Evolutionary conservation across 2,888 invertebrate genomes (phyloP).

Genomic region (Platycheirus rosarum): DNA sequence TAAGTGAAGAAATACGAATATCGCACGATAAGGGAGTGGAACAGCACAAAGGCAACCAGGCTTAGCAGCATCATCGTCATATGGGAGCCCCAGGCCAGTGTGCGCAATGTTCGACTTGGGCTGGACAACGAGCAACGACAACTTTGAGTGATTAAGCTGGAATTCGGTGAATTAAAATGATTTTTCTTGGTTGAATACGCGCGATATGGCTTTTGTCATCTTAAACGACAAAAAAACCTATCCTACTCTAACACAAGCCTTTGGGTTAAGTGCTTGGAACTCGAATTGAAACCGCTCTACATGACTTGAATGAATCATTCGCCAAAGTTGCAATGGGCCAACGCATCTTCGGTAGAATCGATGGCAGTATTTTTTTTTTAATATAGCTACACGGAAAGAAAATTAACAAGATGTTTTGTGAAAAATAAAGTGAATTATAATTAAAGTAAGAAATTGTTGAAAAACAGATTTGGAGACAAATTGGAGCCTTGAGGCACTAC

Average conservation of each 20-base stretch:
- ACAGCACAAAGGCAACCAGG: conserved; percentile 5
- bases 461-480: too few relatives aligned
- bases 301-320: conserved; percentile 62
- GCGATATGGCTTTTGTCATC: conserved; percentile 45
- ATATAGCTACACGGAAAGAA: conserved; percentile 49
- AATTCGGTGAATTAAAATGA: conserved; percentile 63
- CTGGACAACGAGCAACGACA: not conserved
- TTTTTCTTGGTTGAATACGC: conserved; percentile 29
- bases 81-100: not conserved
- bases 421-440: not conserved
- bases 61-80: not conserved
- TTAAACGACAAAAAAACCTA: conserved; percentile 1
- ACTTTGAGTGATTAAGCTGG: conserved; percentile 60
- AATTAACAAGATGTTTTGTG: not conserved
- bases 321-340: conserved; percentile 36
- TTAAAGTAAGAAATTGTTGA: too few relatives aligned
- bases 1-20: conserved; percentile 3
- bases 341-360: conserved; percentile 34
- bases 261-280: conserved; percentile 36
- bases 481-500: too few relatives aligned
- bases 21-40: conserved; percentile 25
- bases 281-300: conserved; percentile 9
- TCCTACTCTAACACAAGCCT: conserved; percentile 8
- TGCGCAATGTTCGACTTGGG: not conserved
- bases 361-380: conserved; percentile 11